Percentiles rank a stretch among this genome's conserved stretches.
Conservation (phyloP, 2,797 vertebrate species). For the Channallabes apus region DNA sequence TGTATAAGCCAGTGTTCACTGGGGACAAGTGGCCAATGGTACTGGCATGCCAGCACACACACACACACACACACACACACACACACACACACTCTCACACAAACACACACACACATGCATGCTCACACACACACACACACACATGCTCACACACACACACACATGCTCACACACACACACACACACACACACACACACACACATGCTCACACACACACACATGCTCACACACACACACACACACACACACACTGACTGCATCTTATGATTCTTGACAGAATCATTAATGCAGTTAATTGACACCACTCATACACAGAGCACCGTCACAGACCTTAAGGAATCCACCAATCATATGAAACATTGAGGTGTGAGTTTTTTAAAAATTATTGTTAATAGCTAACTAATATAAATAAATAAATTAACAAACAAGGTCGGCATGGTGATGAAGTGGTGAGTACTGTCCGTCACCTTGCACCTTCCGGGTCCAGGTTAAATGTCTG, state of each 20-base stretch:
- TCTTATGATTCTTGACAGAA: background rate
- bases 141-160: background rate
- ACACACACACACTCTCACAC: background rate
- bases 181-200: background rate
- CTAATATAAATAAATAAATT: no score
- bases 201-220: background rate
- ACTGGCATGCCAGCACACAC: background rate
- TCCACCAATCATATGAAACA: no score
- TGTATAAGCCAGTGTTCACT: constrained; percentile 63
- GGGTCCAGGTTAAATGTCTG: no score
- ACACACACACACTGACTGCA: background rate
- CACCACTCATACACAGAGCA: background rate
- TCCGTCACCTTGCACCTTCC: no score
- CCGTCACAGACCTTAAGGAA: background rate
- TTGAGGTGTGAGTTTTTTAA: no score
- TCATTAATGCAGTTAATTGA: no score
- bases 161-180: background rate
- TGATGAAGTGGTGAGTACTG: no score
- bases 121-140: background rate
- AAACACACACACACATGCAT: background rate
- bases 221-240: background rate
- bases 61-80: constrained; percentile 11
- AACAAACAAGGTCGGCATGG: no score
- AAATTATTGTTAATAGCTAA: no score
- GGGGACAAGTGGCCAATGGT: constrained; percentile 57